A percentile compares a stretch with the other conserved stretches of the same genome.
phyloP scores from a whole-genome alignment of 2,888 invertebrate species.

The Parnassius smintheus region DNA sequence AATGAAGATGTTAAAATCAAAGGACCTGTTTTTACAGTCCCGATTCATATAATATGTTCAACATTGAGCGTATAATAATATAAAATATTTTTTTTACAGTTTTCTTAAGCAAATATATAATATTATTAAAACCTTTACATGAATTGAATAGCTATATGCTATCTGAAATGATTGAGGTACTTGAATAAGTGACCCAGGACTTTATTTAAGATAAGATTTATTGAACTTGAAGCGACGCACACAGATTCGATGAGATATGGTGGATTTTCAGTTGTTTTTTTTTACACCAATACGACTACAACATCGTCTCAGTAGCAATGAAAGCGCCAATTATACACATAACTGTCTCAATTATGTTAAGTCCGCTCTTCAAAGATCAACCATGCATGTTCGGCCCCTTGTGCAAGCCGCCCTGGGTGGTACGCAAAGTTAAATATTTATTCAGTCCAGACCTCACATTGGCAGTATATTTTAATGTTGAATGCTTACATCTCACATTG shows the following conservation, averaged over 20 bases:
- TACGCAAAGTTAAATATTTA: constrained; percentile 45
- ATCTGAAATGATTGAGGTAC: too few relatives aligned
- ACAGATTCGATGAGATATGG: constrained; percentile 7
- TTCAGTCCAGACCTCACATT: constrained; percentile 50
- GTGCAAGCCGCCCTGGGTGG: constrained; percentile 70
- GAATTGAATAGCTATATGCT: too few relatives aligned
- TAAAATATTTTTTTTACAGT: too few relatives aligned
- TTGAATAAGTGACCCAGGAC: not conserved
- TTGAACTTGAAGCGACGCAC: not conserved
- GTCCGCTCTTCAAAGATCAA: constrained; percentile 72
- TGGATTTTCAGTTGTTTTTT: constrained; percentile 4
- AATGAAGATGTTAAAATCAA: too few relatives aligned
- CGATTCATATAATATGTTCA: too few relatives aligned
- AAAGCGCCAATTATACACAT: constrained; percentile 17
- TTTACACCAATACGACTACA: constrained; percentile 4
- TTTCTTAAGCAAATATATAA: too few relatives aligned
- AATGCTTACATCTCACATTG: constrained; percentile 34
- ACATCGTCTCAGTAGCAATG: not conserved
- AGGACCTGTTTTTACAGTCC: too few relatives aligned
- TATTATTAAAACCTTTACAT: too few relatives aligned
- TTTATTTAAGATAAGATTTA: not conserved
- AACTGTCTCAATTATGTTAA: constrained; percentile 40
- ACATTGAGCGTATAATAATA: too few relatives aligned
- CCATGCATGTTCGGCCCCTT: constrained; percentile 57
- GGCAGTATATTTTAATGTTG: constrained; percentile 74